Evolutionary conservation across 2,888 invertebrate species (phyloP), one percentile per base, ranked within the genome.

Genomic region (Chydorus sphaericus): DNA sequence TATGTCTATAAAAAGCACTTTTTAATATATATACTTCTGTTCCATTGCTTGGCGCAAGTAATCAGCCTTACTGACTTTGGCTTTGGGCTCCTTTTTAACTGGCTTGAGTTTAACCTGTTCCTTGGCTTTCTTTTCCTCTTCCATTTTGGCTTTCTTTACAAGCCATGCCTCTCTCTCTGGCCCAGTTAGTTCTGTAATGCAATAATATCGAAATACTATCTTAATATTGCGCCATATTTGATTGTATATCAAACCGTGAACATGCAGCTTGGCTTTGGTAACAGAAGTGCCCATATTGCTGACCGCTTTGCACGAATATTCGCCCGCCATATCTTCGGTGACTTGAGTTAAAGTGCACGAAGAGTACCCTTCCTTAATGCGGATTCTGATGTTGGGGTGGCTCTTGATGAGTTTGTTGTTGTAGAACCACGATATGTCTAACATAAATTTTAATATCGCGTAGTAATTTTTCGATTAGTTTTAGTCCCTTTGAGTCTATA

Each of bases 381-480:
- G 76, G 60, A 90, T 77, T 65, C 80, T 78, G 62, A 82, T 74
- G 65, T 81, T 79, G 54, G 83, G 80, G 48, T 84, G 82, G 60
- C 82, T 83, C 63, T 81, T 77, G 61, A 90, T 74, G 55, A 85
- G 76, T 70, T 83, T 83, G 66, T 85, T 83, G 66, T 88, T 81
- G 69, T 82, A 84, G 70, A 85, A 88, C 90, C 90, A 90, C 65
- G 84, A 78, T 61, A 89, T 80, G 75, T 87, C 89, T 87, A 61
- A 30, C 16, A 20, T 0, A 4, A 52, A 48, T 26, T n/a, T n/a
- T 16, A 33, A 50, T 50, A 18, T 30, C 51, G 49, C n/a, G 29
- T 54, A 36, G 16, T n/a, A 36, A 6, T 2, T 2, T 3, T 5
- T 2, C 2, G 36, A 26, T 44, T 1, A 23, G 33, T 8, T 33